Evolutionary conservation across 2,888 invertebrate genomes (phyloP).

Genomic region (Brenthis hecate): DNA sequence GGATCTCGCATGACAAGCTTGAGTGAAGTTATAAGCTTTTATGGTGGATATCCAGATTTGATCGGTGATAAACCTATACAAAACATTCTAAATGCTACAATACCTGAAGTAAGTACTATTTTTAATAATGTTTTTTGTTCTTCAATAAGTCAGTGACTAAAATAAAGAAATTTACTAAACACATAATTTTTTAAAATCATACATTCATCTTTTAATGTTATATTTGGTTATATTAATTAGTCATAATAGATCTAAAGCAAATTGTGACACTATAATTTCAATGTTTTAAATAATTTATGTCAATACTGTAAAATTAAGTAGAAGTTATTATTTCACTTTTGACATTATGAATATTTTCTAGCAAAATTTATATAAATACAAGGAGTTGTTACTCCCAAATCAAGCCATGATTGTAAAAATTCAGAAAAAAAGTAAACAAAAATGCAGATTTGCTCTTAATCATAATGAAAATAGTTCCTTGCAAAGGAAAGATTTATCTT

Average conservation of each 20-base stretch:
- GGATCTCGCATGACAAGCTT: conserved; percentile 50
- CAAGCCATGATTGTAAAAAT: conserved; percentile 43
- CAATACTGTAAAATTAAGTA: no score
- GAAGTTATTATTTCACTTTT: background rate
- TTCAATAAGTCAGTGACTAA: background rate
- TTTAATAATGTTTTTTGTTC: conserved; percentile 1
- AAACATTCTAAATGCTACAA: conserved; percentile 56
- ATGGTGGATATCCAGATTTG: conserved; percentile 66
- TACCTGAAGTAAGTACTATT: conserved; percentile 65
- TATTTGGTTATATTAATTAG: no score
- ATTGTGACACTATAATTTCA: no score
- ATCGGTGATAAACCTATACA: conserved; percentile 59
- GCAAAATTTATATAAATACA: conserved; percentile 61
- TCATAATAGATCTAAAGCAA: no score
- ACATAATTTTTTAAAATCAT: no score
- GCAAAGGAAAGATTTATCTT: conserved; percentile 3
- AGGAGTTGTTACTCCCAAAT: conserved; percentile 54
- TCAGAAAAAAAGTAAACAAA: conserved; percentile 7
- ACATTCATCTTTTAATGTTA: no score
- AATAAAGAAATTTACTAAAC: background rate
- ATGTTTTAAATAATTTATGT: no score
- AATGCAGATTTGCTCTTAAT: background rate
- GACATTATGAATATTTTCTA: conserved; percentile 53
- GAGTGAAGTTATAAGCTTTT: conserved; percentile 56
- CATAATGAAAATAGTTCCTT: background rate